Evolutionary conservation across 1,140 invertebrate species (phyloP).

Genomic region (Dryas iulia): DNA sequence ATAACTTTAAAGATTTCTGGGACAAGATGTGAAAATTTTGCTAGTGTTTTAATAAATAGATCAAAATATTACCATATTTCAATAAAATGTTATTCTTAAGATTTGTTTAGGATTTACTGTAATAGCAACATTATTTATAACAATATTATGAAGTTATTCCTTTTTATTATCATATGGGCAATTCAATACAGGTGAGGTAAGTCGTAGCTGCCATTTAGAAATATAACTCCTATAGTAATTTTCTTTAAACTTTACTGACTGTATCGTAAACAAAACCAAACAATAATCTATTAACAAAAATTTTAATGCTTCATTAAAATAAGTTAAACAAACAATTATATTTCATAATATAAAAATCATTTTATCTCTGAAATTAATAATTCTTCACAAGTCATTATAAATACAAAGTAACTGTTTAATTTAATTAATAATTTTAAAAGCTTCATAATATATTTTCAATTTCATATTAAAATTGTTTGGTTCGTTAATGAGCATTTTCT

Average conservation of each 20-base stretch:
- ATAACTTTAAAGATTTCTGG: no score
- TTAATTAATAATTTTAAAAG: neutral
- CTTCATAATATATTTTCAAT: neutral
- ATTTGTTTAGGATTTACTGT: no score
- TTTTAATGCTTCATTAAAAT: no score
- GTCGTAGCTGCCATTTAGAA: no score
- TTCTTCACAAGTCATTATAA: neutral
- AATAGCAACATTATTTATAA: neutral
- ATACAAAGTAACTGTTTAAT: neutral
- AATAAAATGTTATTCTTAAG: no score
- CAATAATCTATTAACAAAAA: neutral
- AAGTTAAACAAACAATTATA: neutral
- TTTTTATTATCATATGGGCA: neutral
- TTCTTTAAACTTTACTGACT: conserved; percentile 16
- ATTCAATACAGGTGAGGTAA: no score
- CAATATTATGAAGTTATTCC: neutral
- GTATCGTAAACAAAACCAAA: neutral
- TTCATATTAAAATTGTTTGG: neutral
- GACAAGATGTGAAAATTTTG: no score
- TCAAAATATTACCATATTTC: no score
- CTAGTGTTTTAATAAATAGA: no score
- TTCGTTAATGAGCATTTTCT: neutral
- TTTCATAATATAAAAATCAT: neutral
- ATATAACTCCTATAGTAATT: neutral
- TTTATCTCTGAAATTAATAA: neutral